Evolutionary conservation across 2,113 vertebrate genomes (phyloP).

Genomic region (Artemisiospiza belli): DNA sequence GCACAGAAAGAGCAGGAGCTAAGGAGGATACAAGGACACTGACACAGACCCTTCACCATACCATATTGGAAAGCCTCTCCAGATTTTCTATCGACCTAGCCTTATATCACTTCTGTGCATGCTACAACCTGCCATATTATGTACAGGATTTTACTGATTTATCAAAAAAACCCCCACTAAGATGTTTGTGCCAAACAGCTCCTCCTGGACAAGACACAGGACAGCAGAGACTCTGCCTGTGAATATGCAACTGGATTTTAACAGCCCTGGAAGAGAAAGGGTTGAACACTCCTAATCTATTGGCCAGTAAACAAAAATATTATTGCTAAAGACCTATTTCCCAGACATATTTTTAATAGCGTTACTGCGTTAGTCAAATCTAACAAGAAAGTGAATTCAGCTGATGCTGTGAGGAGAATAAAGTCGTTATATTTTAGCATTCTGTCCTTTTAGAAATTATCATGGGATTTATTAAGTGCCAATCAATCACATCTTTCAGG

Average conservation of each 20-base stretch:
- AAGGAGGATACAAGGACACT: background rate
- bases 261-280: background rate
- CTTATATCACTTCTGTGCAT: background rate
- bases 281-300: background rate
- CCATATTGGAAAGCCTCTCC: background rate
- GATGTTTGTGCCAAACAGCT: background rate
- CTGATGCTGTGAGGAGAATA: background rate
- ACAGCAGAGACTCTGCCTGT: background rate
- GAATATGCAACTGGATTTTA: background rate
- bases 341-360: background rate
- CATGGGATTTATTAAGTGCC: background rate
- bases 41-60: background rate
- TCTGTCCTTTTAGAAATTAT: background rate
- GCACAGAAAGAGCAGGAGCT: background rate
- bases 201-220: background rate
- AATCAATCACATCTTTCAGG: conserved; percentile 1
- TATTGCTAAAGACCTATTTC: background rate
- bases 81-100: background rate
- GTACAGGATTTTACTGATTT: background rate
- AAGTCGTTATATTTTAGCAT: background rate
- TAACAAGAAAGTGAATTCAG: background rate
- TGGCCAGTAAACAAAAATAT: background rate
- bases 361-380: background rate
- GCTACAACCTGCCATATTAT: background rate
- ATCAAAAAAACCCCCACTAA: background rate